Percentiles rank a stretch among this genome's conserved stretches.
Conservation (phyloP, 2,113 vertebrate species). For the Apteryx owenii region DNA sequence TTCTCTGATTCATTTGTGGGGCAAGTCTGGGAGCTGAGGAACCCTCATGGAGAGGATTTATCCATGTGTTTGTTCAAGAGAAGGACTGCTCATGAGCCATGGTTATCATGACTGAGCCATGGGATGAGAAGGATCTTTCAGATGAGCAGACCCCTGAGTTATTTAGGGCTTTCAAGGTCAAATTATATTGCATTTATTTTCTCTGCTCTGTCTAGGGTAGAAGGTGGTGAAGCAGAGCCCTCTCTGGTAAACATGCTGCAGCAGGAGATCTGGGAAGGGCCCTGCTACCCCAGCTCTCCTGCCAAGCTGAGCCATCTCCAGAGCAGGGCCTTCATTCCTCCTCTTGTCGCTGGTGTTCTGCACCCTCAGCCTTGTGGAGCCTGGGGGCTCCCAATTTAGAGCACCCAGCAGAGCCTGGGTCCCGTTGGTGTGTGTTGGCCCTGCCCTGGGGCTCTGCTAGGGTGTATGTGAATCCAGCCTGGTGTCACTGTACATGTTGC, state of each 20-base stretch:
- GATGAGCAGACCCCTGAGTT: background rate
- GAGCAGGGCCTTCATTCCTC: background rate
- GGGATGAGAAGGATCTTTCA: background rate
- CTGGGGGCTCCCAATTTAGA: background rate
- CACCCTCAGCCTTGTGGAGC: background rate
- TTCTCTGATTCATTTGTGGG: background rate
- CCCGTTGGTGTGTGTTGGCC: background rate
- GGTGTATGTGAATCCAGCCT: background rate
- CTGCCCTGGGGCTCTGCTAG: background rate
- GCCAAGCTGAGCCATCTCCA: background rate
- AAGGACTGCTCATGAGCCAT: background rate
- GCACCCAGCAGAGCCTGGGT: background rate
- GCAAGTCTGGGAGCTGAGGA: background rate
- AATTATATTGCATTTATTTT: background rate
- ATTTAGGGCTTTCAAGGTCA: background rate
- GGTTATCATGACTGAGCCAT: background rate
- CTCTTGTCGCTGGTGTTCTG: background rate
- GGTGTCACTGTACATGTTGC: background rate
- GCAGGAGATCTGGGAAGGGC: background rate
- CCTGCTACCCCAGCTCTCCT: background rate
- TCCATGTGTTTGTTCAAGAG: background rate
- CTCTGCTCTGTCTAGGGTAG: background rate
- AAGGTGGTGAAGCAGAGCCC: background rate
- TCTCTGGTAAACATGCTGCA: fast-evolving
- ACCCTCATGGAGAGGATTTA: background rate